phyloP scores from a whole-genome alignment of 92 coral and sea anemone species.

The Metridium senile region DNA sequence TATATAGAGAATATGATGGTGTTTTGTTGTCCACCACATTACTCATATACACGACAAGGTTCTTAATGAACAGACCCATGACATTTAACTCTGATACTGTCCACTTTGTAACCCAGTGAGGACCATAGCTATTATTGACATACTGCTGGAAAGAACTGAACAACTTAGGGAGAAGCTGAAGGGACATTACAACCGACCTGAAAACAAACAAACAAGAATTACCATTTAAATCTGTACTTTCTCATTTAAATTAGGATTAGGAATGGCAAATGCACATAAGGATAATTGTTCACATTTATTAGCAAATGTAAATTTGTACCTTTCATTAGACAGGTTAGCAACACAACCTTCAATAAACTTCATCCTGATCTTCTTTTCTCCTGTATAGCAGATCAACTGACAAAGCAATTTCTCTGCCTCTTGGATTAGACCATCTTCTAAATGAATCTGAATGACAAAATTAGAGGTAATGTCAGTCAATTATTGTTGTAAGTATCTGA shows the following conservation, averaged over 20 bases:
- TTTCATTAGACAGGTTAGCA: slow-evolving; percentile 85
- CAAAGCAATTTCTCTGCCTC: slow-evolving; percentile 95
- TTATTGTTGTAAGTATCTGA: too few relatives aligned
- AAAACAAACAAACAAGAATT: slow-evolving; percentile 12
- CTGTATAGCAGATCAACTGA: slow-evolving; percentile 96
- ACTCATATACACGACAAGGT: slow-evolving; percentile 73
- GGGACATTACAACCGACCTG: slow-evolving; percentile 95
- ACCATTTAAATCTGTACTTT: neutral
- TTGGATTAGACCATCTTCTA: slow-evolving; percentile 92
- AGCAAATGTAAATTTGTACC: too few relatives aligned
- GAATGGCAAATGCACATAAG: too few relatives aligned
- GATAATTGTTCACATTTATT: too few relatives aligned
- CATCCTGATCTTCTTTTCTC: slow-evolving; percentile 93
- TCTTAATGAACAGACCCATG: slow-evolving; percentile 88
- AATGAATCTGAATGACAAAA: slow-evolving; percentile 58
- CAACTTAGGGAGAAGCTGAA: slow-evolving; percentile 92
- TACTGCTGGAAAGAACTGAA: slow-evolving; percentile 96
- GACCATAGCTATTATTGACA: slow-evolving; percentile 68
- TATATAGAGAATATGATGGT: slow-evolving; percentile 62
- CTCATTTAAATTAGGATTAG: too few relatives aligned
- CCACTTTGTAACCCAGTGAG: slow-evolving; percentile 94
- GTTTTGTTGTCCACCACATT: slow-evolving; percentile 23
- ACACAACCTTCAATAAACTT: slow-evolving; percentile 95
- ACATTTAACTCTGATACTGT: slow-evolving; percentile 83
- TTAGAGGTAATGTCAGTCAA: neutral